A percentile compares a stretch with the other conserved stretches of the same genome.
Evolutionary conservation across 37 sponge, comb jelly and placozoan genomes (phyloP).

Genomic region (Cliona cf. orientalis): DNA sequence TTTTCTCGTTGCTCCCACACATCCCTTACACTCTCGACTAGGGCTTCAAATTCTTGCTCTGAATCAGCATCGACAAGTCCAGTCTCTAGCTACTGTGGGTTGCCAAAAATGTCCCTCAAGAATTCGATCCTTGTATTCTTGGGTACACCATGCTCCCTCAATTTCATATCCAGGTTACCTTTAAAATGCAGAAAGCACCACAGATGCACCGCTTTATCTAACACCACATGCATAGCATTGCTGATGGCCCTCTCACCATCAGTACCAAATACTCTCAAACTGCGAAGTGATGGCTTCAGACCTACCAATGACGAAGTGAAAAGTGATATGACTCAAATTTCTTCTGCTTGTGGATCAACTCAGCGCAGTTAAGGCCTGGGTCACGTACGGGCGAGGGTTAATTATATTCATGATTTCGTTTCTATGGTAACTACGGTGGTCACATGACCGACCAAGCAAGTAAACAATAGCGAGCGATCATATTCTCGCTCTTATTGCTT

Average conservation of each 20-base stretch:
- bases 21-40: neutral
- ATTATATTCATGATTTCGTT: too few species aligned
- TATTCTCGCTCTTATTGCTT: too few species aligned
- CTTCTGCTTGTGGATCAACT: too few species aligned
- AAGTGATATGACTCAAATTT: too few species aligned
- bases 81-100: neutral
- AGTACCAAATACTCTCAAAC: neutral
- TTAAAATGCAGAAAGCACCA: neutral
- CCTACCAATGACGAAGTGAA: neutral
- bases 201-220: neutral
- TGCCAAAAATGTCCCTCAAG: neutral
- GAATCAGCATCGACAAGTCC: neutral
- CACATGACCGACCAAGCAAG: too few species aligned
- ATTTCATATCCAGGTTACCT: neutral
- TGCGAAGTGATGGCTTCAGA: neutral
- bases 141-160: neutral
- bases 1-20: neutral
- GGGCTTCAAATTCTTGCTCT: neutral
- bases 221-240: neutral
- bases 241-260: neutral
- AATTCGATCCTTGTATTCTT: neutral
- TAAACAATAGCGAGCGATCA: too few species aligned
- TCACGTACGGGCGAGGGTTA: too few species aligned
- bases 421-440: too few species aligned
- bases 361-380: too few species aligned